These are phyloP conservation scores for Ophioninae sp. DNA, from an alignment of 2,888 invertebrate genomes.

Conservation along the genomic window DNA sequence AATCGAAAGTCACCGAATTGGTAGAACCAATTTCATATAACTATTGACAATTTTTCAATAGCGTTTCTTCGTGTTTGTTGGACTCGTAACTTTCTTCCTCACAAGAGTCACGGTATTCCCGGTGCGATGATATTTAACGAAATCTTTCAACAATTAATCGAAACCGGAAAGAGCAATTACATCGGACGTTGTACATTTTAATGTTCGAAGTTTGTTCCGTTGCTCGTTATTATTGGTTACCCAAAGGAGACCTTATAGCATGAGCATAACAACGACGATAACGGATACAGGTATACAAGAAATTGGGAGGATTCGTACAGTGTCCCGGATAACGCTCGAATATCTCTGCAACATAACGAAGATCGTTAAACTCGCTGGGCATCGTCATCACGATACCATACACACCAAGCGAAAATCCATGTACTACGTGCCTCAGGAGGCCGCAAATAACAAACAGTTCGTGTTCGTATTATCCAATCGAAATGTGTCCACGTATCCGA, in stretches of 20 bases:
- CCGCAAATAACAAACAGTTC: constrained; percentile 14
- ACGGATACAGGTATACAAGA: constrained; percentile 17
- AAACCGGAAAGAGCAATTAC: constrained; percentile 7
- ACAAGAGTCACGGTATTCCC: not conserved
- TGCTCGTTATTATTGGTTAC: constrained; percentile 44
- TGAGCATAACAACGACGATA: constrained; percentile 1
- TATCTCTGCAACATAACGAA: constrained; percentile 55
- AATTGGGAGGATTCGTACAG: not conserved
- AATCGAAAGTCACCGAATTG: too few relatives aligned
- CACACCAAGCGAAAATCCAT: constrained; percentile 24
- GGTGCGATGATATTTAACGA: not conserved
- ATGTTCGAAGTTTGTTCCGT: not conserved
- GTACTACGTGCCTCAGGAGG: constrained; percentile 19
- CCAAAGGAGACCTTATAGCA: constrained; percentile 45
- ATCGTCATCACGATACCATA: constrained; percentile 30
- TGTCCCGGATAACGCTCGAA: constrained; percentile 28
- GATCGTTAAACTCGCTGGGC: constrained; percentile 37
- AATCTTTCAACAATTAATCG: constrained; percentile 10
- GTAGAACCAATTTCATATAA: not conserved
- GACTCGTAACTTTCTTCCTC: not conserved
- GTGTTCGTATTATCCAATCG: constrained; percentile 9
- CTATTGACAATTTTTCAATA: not conserved
- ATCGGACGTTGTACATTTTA: constrained; percentile 11
- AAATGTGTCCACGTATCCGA: constrained; percentile 1
- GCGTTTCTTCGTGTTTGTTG: not conserved